phyloP scores from a whole-genome alignment of 2,888 invertebrate genomes.

The Meandrusa payeni region DNA sequence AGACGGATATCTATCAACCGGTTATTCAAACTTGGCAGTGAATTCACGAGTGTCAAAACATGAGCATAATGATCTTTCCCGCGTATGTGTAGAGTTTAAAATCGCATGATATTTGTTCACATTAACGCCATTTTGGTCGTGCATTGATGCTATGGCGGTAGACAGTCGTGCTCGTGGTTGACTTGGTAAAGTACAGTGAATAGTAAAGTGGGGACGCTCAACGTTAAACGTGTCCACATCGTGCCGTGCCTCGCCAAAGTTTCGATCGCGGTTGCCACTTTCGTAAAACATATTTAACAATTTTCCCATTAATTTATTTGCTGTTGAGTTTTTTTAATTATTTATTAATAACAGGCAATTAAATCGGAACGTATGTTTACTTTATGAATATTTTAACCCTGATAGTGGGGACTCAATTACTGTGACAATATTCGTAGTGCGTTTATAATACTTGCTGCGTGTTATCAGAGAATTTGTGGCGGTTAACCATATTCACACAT shows the following conservation, averaged over 20 bases:
- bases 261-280: conserved; percentile 44
- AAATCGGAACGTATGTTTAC: conserved; percentile 28
- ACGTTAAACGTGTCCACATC: conserved; percentile 46
- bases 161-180: conserved; percentile 60
- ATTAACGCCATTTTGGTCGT: conserved; percentile 45
- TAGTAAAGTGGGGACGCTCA: conserved; percentile 59
- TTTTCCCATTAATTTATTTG: not conserved
- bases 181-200: conserved; percentile 59
- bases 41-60: conserved; percentile 40
- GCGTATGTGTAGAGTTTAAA: conserved; percentile 23
- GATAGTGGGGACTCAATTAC: conserved; percentile 35
- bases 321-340: conserved; percentile 8
- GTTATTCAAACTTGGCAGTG: conserved; percentile 74
- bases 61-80: conserved; percentile 35
- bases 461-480: conserved; percentile 50
- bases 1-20: conserved; percentile 52
- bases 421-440: conserved; percentile 29
- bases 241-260: conserved; percentile 39
- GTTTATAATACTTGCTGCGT: conserved; percentile 36
- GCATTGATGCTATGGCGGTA: conserved; percentile 48
- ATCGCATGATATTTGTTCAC: conserved; percentile 30
- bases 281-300: conserved; percentile 14
- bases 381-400: conserved; percentile 64
- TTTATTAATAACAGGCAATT: not conserved
- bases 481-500: conserved; percentile 34